phyloP scores from a whole-genome alignment of 2,888 invertebrate genomes.

The Axea sp. region DNA sequence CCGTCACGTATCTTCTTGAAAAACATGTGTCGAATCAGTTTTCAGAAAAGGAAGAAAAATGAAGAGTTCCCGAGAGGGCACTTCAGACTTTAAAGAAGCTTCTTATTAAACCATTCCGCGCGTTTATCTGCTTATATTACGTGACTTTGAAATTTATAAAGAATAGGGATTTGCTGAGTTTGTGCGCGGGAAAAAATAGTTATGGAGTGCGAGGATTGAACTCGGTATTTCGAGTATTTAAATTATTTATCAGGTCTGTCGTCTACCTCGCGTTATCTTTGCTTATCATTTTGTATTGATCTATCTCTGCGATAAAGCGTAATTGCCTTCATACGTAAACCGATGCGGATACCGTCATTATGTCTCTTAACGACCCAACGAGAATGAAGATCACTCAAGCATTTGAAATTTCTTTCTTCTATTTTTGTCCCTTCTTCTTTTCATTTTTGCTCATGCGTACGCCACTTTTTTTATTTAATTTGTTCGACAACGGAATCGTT shows the following conservation, averaged over 20 bases:
- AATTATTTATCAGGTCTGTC: too few species aligned
- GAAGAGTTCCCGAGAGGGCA: conserved; percentile 8
- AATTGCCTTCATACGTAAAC: conserved; percentile 65
- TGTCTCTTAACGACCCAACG: conserved; percentile 21
- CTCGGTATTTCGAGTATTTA: too few species aligned
- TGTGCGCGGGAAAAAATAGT: too few species aligned
- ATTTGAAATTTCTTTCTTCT: not conserved
- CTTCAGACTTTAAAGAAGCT: conserved; percentile 23
- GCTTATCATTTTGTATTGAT: conserved; percentile 25
- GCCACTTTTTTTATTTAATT: too few species aligned
- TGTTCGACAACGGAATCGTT: too few species aligned
- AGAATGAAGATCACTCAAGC: conserved; percentile 5
- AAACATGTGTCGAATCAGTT: not conserved
- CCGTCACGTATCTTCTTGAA: conserved; percentile 32
- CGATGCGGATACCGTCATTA: conserved; percentile 10
- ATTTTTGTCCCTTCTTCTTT: too few species aligned
- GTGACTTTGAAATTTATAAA: conserved; percentile 33
- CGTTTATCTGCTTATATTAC: conserved; percentile 35
- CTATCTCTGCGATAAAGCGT: conserved; percentile 67
- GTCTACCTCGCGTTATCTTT: too few species aligned
- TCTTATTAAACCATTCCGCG: conserved; percentile 35
- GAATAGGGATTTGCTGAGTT: too few species aligned
- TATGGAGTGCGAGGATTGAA: too few species aligned
- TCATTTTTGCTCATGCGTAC: too few species aligned
- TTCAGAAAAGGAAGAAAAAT: conserved; percentile 10